Evolutionary conservation across 2,888 invertebrate genomes (phyloP), one percentile per base, ranked within the genome.

Genomic region (Lycia hirtaria): DNA sequence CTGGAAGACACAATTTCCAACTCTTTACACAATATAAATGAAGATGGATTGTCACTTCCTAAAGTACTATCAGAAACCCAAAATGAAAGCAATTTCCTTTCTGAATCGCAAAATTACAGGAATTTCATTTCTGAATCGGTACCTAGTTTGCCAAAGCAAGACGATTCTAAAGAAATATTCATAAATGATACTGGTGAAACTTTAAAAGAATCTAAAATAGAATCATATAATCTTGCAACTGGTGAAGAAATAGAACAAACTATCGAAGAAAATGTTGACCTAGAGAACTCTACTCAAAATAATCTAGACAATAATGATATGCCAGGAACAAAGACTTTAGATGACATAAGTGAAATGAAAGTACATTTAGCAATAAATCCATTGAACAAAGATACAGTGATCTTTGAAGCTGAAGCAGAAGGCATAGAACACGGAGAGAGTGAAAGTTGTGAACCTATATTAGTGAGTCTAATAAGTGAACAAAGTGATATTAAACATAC

Each of bases 291-390:
- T 14, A 20, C 28, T 14, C 20, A 15, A 15, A 3, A 14, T 19
- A 24, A 47, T 12, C 10, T 7, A 22, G 12, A 38, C 10, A 40
- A 22, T 9, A 15, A 12, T 30, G 12, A 30, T 28, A 5, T 28
- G 17, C 1, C 28, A 9, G 32, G 50, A 32, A 24, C n/a, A 17
- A 38, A 12, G 7, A 26, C 7, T 19, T 15, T 22, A 40, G 45
- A 57, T 7, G 12, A 32, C 10, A 7, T 26, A 19, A 38, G 17
- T 35, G 26, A 58, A 33, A 67, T 86, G 74, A 76, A 75, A 32
- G 75, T 87, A 35, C 81, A 83, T 43, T 50, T 80, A 62, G 84
- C 83, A 60, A 76, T 83, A 56, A 75, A 82, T 60, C 68, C 67
- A 1, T 49, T 63, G 7, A 52, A 65, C 4, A 64, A 61, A 6